Conservation (phyloP, 2,797 vertebrate species). For the Salmo trutta region DNA sequence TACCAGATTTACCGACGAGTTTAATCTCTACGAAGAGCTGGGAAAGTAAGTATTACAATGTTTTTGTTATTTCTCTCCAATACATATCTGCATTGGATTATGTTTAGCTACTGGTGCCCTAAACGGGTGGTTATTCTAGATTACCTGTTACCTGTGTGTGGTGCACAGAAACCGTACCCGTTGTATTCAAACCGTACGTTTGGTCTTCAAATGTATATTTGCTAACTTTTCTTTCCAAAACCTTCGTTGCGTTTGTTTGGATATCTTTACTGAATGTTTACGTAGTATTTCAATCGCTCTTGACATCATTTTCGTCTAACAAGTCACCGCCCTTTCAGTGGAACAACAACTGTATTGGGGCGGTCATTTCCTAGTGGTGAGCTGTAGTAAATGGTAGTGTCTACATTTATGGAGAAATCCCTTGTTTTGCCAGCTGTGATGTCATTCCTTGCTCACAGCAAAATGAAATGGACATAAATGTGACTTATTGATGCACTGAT, state of each 20-base stretch:
- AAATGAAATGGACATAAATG: not conserved
- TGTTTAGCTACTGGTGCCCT: not conserved
- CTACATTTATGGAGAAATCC: not conserved
- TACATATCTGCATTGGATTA: not conserved
- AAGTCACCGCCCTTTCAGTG: slow-evolving; percentile 6
- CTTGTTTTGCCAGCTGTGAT: not conserved
- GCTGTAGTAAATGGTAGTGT: too few relatives aligned
- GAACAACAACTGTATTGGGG: not conserved
- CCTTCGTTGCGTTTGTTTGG: not conserved
- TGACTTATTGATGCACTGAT: not conserved
- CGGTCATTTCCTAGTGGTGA: slow-evolving; percentile 1
- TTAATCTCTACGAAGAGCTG: slow-evolving; percentile 96
- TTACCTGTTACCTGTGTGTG: slow-evolving; percentile 25
- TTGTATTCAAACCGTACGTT: not conserved
- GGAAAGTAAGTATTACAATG: slow-evolving; percentile 85
- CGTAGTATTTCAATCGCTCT: not conserved
- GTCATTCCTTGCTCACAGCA: not conserved
- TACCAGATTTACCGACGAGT: slow-evolving; percentile 95
- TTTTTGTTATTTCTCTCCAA: not conserved
- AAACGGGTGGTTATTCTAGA: not conserved
- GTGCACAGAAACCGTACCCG: not conserved
- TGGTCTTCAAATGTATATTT: not conserved
- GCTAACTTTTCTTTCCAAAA: not conserved
- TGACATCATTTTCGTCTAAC: not conserved
- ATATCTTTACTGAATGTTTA: not conserved